These are phyloP conservation scores for Sphyrna mokarran DNA, from an alignment of 2,113 vertebrate species.

Conservation along the genomic window DNA sequence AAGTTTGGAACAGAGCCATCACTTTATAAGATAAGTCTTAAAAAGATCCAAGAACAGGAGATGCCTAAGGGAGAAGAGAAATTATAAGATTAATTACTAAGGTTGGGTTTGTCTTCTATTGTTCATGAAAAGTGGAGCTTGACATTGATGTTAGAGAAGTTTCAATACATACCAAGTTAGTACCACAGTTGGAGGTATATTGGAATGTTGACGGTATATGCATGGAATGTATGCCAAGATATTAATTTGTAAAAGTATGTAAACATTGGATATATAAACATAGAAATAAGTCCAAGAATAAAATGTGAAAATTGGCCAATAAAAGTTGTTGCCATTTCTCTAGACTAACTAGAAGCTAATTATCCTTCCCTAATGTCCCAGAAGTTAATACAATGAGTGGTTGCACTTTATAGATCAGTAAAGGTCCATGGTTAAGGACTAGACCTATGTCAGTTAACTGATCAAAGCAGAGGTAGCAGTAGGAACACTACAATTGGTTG, in stretches of 20 bases:
- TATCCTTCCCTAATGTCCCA: neutral
- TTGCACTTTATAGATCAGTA: neutral
- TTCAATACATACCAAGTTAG: neutral
- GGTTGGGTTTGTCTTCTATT: neutral
- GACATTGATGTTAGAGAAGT: neutral
- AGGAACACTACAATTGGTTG: neutral
- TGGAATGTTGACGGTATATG: neutral
- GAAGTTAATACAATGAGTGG: neutral
- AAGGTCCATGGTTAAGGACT: neutral
- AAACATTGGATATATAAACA: neutral
- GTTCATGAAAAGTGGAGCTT: neutral
- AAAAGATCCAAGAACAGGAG: neutral
- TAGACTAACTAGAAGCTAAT: neutral
- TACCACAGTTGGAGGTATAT: neutral
- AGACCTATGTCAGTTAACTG: neutral
- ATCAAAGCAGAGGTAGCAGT: neutral
- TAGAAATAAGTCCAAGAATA: neutral
- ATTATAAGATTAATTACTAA: neutral
- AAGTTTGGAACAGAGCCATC: neutral
- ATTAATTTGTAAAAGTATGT: neutral
- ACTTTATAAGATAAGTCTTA: neutral
- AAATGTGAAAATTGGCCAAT: neutral
- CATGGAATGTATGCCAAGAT: too few relatives aligned
- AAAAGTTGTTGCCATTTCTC: neutral
- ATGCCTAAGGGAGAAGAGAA: neutral